Conservation (phyloP, 2,113 vertebrate genomes). For the Labeo catla region DNA sequence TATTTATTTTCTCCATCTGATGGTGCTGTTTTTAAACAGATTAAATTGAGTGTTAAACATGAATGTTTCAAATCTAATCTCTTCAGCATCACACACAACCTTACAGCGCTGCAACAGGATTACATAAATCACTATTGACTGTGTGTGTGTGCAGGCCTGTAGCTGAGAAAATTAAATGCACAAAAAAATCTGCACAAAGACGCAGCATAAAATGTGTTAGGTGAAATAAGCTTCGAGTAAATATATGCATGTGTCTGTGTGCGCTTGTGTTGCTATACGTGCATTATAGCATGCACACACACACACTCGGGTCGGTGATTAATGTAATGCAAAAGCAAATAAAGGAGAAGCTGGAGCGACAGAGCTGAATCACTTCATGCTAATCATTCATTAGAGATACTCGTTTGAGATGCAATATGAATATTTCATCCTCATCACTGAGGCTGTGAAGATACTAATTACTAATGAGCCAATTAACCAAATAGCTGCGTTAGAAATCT, state of each 20-base stretch:
- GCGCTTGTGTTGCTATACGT: neutral
- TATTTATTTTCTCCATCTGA: neutral
- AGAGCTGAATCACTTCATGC: neutral
- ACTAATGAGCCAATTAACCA: slow-evolving; percentile 22
- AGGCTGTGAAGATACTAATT: slow-evolving; percentile 1
- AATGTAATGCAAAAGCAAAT: neutral
- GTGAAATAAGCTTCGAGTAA: neutral
- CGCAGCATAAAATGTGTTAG: neutral
- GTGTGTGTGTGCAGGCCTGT: neutral
- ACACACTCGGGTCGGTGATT: neutral
- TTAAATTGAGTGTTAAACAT: too few species aligned
- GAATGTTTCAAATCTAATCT: too few species aligned
- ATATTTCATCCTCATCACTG: slow-evolving; percentile 6
- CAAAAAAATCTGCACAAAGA: neutral
- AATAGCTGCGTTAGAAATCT: neutral
- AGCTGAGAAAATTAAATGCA: neutral
- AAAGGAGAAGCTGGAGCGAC: neutral
- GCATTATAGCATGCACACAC: neutral
- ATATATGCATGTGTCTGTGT: neutral
- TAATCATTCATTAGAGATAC: slow-evolving; percentile 11
- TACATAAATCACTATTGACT: neutral
- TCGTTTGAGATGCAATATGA: slow-evolving; percentile 26
- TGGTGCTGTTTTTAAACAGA: too few species aligned
- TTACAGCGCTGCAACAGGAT: neutral
- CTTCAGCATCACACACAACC: neutral